phyloP scores from a whole-genome alignment of 2,113 vertebrate species.

The Myiozetetes cayanensis region DNA sequence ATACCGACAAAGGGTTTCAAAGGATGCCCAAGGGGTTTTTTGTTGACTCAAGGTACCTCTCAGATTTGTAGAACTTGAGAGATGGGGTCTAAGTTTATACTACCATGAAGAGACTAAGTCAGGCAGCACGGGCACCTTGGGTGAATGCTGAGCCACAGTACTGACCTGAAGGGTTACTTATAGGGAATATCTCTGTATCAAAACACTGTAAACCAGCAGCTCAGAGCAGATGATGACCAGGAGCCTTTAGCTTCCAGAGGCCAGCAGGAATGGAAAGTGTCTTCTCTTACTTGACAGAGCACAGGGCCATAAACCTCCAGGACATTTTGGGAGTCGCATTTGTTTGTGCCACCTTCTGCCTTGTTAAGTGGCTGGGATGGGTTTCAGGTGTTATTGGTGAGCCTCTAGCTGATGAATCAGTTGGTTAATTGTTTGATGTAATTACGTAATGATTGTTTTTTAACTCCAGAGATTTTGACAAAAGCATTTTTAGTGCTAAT shows the following conservation, averaged over 20 bases:
- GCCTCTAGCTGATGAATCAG: constrained; percentile 57
- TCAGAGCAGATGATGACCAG: not conserved
- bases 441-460: constrained; percentile 60
- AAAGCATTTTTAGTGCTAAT: not conserved
- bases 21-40: not conserved
- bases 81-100: not conserved
- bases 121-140: not conserved
- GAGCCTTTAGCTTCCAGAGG: not conserved
- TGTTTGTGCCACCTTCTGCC: constrained; percentile 35
- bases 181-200: not conserved
- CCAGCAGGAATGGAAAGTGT: not conserved
- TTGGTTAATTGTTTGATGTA: constrained; percentile 35
- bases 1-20: not conserved
- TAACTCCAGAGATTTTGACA: constrained; percentile 52
- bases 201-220: not conserved
- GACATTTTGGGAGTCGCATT: not conserved
- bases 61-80: not conserved
- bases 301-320: not conserved
- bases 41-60: not conserved
- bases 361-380: not conserved
- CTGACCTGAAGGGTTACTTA: not conserved
- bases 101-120: not conserved
- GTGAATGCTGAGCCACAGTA: not conserved
- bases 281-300: not conserved
- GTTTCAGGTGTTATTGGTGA: constrained; percentile 33